phyloP scores from a whole-genome alignment of 1,140 invertebrate species.

The Glossosoma conforme region DNA sequence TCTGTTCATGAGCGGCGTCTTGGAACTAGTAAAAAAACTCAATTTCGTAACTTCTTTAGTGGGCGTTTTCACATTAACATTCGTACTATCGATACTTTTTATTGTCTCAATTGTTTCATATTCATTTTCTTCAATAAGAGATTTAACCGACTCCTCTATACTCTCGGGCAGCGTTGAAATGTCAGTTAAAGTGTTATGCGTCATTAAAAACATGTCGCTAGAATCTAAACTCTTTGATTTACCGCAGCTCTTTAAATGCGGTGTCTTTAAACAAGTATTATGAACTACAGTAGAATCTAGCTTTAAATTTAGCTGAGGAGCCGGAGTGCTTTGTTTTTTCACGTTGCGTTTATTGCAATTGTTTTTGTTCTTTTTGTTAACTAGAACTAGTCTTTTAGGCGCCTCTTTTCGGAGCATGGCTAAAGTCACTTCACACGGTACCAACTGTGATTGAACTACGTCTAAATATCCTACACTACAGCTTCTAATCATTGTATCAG shows the following conservation, averaged over 20 bases:
- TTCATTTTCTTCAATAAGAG: slow-evolving; percentile 29
- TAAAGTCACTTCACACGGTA: slow-evolving; percentile 67
- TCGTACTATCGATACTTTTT: slow-evolving; percentile 23
- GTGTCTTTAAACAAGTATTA: slow-evolving; percentile 19
- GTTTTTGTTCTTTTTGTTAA: slow-evolving; percentile 58
- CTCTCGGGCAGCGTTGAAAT: slow-evolving; percentile 31
- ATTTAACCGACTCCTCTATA: slow-evolving; percentile 38
- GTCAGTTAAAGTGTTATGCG: slow-evolving; percentile 41
- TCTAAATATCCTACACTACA: slow-evolving; percentile 83
- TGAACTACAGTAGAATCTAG: slow-evolving; percentile 29
- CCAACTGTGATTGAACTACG: slow-evolving; percentile 66
- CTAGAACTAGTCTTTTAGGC: slow-evolving; percentile 68
- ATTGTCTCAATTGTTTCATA: slow-evolving; percentile 35
- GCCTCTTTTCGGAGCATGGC: slow-evolving; percentile 65
- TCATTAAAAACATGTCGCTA: slow-evolving; percentile 61
- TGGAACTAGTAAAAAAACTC: slow-evolving; percentile 38
- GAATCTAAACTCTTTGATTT: slow-evolving; percentile 81
- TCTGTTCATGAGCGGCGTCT: slow-evolving; percentile 37
- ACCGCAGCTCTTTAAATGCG: slow-evolving; percentile 67
- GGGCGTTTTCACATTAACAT: slow-evolving; percentile 17
- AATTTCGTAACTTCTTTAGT: slow-evolving; percentile 34
- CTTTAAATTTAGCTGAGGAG: slow-evolving; percentile 30
- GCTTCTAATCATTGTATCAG: slow-evolving; percentile 72
- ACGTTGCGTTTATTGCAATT: slow-evolving; percentile 43
- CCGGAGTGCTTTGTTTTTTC: slow-evolving; percentile 34